Evolutionary conservation across 2,888 invertebrate species (phyloP), one percentile per base, ranked within the genome.

Genomic region (Autographa pulchrina): DNA sequence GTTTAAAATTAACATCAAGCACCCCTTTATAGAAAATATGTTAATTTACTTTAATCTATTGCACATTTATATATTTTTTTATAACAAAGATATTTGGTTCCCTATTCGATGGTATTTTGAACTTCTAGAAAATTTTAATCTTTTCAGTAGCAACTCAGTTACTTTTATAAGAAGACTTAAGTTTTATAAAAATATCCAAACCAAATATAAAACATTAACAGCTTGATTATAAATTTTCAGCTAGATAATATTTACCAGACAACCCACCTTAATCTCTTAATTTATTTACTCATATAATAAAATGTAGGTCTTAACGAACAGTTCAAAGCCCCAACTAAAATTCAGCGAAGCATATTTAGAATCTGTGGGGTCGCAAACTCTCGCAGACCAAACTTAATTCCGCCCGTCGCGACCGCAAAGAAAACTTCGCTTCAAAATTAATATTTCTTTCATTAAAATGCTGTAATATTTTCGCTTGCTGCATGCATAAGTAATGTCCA

Each of bases 401-500:
- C 89, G 89, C 91, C 89, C 90, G 89, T 82, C 88, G 86, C 86
- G 85, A 88, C 90, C 92, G 91, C 94, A 92, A 93, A 94, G 95
- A 93, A 94, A 95, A 95, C 96, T 96, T 94, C 79, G 92, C 94
- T 92, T 91, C 89, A 91, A 95, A 96, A 95, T 96, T 96, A 96
- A 96, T 96, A 96, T 96, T 96, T 96, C 96, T 96, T 96, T 96
- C 96, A 96, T 96, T 96, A 96, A 96, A 96, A 96, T 92, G 94
- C 95, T 96, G 96, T 96, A 96, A 96, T 96, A 95, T 96, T 96
- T 96, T 93, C 94, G 90, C 85, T 92, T 93, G 96, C 96, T 96
- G 96, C 95, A 96, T 96, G 96, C 96, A 96, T 96, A 96, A 96
- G 95, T 96, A 96, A 96, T 96, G 89, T 89, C 91, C 82, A 92